Evolutionary conservation across 2,797 vertebrate genomes (phyloP), one percentile per base, ranked within the genome.

Genomic region (Oryzias sinensis): DNA sequence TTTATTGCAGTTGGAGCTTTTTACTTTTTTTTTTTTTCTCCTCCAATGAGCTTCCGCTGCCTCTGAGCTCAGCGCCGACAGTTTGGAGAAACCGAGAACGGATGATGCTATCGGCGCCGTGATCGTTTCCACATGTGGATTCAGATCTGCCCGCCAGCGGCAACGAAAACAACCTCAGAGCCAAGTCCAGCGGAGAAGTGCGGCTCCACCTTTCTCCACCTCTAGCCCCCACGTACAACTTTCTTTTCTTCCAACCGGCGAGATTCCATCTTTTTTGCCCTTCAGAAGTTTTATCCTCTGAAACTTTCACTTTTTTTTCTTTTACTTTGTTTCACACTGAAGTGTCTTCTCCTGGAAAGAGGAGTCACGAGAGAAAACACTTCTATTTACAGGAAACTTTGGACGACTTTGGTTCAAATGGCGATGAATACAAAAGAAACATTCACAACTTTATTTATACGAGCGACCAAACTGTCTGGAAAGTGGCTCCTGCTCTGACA

Each of bases 111-210:
- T 91, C 90, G 73, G 71, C 41, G 62, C 68, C 33, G 14, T 90
- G 88, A 93, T 91, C 80, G 84, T 86, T 92, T 90, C 91, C 91
- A 92, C 85, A 92, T 92, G 91, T 89, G 74, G 65, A 57, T 70
- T 61, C 54, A 15, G 67, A 49, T 82, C 60, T 37, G 64, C 51
- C 60, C 65, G 80, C 82, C 76, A 88, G 80, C 76, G 47, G 87
- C 76, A 91, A 85, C 64, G 53, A 81, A 85, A 88, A 88, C 82
- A 88, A 78, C 53, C 74, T 81, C 72, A 48, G 15, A 79, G 60
- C 73, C 56, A 61, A 71, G 48, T 69, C 74, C 6, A 14, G 29
- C 65, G 67, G 61, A 71, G 58, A 56, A 37, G 42, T 33, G 52
- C 15, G 20, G 68, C 76, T 83, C 70, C 72, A 77, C 72, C 75